Conservation (phyloP, 2,113 vertebrate genomes). For the Spheniscus mendiculus region DNA sequence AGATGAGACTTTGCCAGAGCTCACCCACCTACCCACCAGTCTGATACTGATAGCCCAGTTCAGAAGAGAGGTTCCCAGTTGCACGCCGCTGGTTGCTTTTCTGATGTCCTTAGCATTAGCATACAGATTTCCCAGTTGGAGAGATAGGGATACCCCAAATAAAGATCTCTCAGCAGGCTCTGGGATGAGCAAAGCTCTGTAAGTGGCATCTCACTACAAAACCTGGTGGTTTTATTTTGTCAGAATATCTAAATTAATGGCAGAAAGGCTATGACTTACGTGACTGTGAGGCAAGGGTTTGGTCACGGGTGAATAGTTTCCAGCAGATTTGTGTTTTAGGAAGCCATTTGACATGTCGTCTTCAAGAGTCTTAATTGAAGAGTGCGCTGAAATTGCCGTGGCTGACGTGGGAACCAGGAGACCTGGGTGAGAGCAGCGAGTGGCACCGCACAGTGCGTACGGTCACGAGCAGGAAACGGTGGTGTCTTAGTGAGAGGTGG, state of each 20-base stretch:
- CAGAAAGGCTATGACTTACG: rapidly evolving
- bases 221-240: background rate
- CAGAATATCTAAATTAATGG: background rate
- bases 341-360: background rate
- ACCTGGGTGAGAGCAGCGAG: background rate
- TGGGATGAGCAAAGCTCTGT: background rate
- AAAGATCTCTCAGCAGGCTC: background rate
- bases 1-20: background rate
- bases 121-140: rapidly evolving
- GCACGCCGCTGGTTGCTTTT: rapidly evolving
- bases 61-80: background rate
- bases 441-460: rapidly evolving
- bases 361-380: background rate
- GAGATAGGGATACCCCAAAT: background rate
- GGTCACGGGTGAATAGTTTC: background rate
- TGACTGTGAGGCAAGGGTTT: background rate
- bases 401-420: background rate
- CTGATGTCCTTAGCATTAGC: background rate
- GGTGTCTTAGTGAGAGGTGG: background rate
- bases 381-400: background rate
- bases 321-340: background rate
- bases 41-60: background rate
- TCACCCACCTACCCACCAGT: background rate
- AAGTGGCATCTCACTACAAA: background rate
- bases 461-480: rapidly evolving